Conservation (phyloP, 2,113 vertebrate genomes). For the Gambusia affinis region DNA sequence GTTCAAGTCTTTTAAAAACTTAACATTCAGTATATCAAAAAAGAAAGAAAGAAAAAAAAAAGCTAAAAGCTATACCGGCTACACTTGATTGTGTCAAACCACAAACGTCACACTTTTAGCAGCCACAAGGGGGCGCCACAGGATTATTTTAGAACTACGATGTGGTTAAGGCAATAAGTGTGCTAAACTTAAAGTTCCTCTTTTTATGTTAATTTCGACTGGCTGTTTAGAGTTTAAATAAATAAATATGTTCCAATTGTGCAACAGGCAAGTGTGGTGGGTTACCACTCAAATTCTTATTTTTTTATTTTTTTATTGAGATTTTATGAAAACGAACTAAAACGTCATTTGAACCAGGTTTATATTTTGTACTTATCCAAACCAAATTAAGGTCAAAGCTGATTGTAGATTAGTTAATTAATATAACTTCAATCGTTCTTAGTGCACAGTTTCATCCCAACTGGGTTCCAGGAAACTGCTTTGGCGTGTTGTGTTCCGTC, state of each 20-base stretch:
- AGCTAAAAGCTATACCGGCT: not conserved
- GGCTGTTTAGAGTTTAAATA: too few species aligned
- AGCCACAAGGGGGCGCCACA: constrained; percentile 48
- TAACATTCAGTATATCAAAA: too few species aligned
- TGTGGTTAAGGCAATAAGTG: not conserved
- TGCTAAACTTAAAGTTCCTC: not conserved
- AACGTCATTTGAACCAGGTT: not conserved
- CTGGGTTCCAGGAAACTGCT: not conserved
- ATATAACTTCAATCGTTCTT: not conserved
- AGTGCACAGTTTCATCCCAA: not conserved
- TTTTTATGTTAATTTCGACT: too few species aligned
- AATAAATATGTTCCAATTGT: not conserved
- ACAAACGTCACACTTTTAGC: not conserved
- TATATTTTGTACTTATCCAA: not conserved
- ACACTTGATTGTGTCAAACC: not conserved
- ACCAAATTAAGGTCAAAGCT: not conserved
- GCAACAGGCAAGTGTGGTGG: not conserved
- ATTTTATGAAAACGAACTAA: not conserved
- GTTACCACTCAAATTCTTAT: not conserved
- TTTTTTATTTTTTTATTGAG: not conserved
- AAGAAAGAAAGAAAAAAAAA: too few species aligned
- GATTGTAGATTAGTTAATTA: not conserved
- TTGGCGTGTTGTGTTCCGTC: not conserved
- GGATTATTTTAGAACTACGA: constrained; percentile 39
- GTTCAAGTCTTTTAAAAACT: too few species aligned